These are phyloP conservation scores for Thalassarche chlororhynchos DNA, from an alignment of 2,113 vertebrate species.

Conservation along the genomic window DNA sequence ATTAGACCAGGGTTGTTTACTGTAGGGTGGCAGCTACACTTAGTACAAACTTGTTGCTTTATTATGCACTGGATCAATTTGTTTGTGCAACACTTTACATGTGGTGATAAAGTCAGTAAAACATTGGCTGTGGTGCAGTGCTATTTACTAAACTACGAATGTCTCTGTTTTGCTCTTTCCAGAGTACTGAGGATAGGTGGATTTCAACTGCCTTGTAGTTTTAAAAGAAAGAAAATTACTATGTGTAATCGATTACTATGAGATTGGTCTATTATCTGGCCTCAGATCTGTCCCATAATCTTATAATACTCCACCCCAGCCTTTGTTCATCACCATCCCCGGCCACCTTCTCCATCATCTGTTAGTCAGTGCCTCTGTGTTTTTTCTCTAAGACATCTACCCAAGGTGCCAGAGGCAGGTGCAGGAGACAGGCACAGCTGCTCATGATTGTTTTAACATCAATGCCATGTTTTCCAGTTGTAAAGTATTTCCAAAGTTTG, in stretches of 20 bases:
- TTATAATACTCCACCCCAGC: background rate
- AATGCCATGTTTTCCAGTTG: background rate
- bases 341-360: background rate
- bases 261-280: background rate
- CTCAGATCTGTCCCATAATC: background rate
- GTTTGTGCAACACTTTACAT: slow-evolving; percentile 26
- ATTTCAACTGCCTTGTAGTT: background rate
- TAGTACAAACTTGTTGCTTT: slow-evolving; percentile 16
- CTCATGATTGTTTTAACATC: background rate
- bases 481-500: slow-evolving; percentile 4
- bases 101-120: slow-evolving; percentile 24
- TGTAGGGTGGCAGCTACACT: slow-evolving; percentile 5
- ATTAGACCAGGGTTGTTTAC: slow-evolving; percentile 36
- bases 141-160: background rate
- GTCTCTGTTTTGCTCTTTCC: background rate
- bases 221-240: background rate
- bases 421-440: background rate
- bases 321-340: background rate
- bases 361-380: background rate
- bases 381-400: background rate
- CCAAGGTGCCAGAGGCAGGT: background rate
- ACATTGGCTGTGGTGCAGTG: background rate
- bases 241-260: background rate
- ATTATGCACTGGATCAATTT: background rate
- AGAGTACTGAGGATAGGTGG: background rate